A percentile compares a stretch with the other conserved stretches of the same genome.
Conservation (phyloP, 1,140 invertebrate species). For the Pogonognathellus flavescens region DNA sequence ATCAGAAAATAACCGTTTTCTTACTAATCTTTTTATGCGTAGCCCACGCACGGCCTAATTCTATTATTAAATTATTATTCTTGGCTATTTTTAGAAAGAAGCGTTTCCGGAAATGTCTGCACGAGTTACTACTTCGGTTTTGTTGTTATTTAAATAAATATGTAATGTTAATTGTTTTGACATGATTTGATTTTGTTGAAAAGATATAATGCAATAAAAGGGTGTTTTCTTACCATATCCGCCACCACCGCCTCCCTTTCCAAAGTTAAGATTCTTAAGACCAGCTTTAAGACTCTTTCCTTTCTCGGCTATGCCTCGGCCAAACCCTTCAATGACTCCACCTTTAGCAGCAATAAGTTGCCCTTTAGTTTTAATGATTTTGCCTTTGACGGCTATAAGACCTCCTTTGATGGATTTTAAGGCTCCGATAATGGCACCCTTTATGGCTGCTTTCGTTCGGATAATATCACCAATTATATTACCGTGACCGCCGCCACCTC, state of each 20-base stretch:
- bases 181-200: background rate
- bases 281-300: slow-evolving; percentile 65
- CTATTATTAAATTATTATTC: no score
- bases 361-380: slow-evolving; percentile 85
- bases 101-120: background rate
- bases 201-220: background rate
- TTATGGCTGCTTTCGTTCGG: slow-evolving; percentile 65
- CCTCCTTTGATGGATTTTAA: slow-evolving; percentile 87
- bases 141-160: background rate
- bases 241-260: slow-evolving; percentile 54
- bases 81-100: background rate
- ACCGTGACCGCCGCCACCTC: slow-evolving; percentile 52
- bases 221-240: slow-evolving; percentile 60
- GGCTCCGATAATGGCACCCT: slow-evolving; percentile 74
- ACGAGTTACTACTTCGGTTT: no score
- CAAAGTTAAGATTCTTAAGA: slow-evolving; percentile 63
- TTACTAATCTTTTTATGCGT: no score
- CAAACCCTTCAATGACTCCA: slow-evolving; percentile 74
- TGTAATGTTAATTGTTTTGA: background rate
- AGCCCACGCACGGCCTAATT: no score
- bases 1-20: no score
- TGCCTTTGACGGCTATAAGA: slow-evolving; percentile 85
- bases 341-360: slow-evolving; percentile 81
- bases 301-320: slow-evolving; percentile 63
- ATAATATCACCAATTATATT: slow-evolving; percentile 64